Conservation (phyloP, 1,140 invertebrate genomes). For the Drosophila ficusphila region DNA sequence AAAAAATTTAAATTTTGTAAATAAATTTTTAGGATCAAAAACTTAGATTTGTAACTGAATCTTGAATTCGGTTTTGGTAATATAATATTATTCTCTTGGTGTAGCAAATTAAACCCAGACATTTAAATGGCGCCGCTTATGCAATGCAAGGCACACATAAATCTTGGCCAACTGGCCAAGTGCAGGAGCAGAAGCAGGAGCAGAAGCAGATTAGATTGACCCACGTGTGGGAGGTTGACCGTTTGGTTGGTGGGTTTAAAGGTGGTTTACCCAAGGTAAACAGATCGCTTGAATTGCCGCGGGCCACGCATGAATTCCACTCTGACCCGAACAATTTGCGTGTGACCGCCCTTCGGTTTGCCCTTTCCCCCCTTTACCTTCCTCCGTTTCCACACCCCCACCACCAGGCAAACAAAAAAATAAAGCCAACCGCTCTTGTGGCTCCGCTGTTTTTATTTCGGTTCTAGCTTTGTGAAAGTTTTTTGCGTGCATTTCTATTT, state of each 20-base stretch:
- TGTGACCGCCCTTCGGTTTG: conserved; percentile 2
- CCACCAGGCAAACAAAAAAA: background rate
- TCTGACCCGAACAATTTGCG: conserved; percentile 36
- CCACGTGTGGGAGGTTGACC: conserved; percentile 5
- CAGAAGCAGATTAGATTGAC: conserved; percentile 61
- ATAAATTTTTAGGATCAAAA: too few species aligned
- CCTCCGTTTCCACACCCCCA: background rate
- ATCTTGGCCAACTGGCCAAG: conserved; percentile 58
- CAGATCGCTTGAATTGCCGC: conserved; percentile 19
- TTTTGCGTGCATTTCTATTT: conserved; percentile 78
- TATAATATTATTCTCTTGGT: conserved; percentile 1
- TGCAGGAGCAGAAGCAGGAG: conserved; percentile 62
- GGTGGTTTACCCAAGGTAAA: conserved; percentile 37
- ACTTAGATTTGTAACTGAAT: too few species aligned
- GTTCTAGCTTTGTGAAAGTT: conserved; percentile 43
- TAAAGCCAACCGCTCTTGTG: background rate
- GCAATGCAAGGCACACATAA: conserved; percentile 73
- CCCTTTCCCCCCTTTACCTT: background rate
- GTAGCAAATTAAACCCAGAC: conserved; percentile 22
- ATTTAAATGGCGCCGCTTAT: conserved; percentile 72
- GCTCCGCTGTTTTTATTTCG: conserved; percentile 23
- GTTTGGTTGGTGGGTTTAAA: background rate
- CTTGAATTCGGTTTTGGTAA: too few species aligned
- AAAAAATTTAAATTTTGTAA: too few species aligned
- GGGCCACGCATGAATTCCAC: conserved; percentile 35